Percentiles rank a stretch among this genome's conserved stretches.
These are phyloP conservation scores for Dicyema japonicum DNA, from an alignment of 1,140 invertebrate species.

Conservation along the genomic window DNA sequence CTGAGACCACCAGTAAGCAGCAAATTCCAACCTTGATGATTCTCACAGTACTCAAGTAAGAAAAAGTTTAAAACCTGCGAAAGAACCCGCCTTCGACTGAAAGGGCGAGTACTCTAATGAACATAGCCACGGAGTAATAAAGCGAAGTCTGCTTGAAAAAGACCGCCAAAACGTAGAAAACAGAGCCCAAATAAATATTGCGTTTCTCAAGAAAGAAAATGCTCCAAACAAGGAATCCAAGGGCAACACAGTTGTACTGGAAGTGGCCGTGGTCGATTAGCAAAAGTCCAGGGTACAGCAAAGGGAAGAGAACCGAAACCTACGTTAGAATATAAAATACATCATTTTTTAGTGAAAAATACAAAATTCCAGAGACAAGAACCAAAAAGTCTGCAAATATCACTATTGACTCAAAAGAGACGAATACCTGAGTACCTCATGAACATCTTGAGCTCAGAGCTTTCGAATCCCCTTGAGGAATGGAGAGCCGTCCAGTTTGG, in stretches of 20 bases:
- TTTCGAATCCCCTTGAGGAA: slow-evolving; percentile 51
- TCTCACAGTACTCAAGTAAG: neutral
- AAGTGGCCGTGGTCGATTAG: slow-evolving; percentile 93
- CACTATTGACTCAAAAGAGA: too few relatives aligned
- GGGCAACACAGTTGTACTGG: slow-evolving; percentile 70
- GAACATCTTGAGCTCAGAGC: slow-evolving; percentile 47
- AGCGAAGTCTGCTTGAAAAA: slow-evolving; percentile 99
- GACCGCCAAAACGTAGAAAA: slow-evolving; percentile 48
- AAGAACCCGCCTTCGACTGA: too few relatives aligned
- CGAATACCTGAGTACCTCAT: slow-evolving; percentile 52
- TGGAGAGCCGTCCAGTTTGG: slow-evolving; percentile 32
- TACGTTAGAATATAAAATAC: slow-evolving; percentile 1
- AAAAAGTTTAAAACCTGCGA: slow-evolving; percentile 18
- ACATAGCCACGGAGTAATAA: slow-evolving; percentile 84
- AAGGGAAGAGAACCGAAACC: slow-evolving; percentile 5
- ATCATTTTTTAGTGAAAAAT: neutral
- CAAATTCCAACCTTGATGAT: slow-evolving; percentile 1
- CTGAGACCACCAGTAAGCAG: slow-evolving; percentile 15
- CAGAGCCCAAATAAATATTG: slow-evolving; percentile 30
- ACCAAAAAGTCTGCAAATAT: slow-evolving; percentile 4
- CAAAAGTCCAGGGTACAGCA: slow-evolving; percentile 59
- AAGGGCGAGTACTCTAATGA: too few relatives aligned
- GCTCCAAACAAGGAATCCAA: slow-evolving; percentile 47
- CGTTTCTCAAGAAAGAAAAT: slow-evolving; percentile 30
- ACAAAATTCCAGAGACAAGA: slow-evolving; percentile 31